Base-by-base conservation (phyloP, 2,113 vertebrate species). In the Microtus oregoni region DNA sequence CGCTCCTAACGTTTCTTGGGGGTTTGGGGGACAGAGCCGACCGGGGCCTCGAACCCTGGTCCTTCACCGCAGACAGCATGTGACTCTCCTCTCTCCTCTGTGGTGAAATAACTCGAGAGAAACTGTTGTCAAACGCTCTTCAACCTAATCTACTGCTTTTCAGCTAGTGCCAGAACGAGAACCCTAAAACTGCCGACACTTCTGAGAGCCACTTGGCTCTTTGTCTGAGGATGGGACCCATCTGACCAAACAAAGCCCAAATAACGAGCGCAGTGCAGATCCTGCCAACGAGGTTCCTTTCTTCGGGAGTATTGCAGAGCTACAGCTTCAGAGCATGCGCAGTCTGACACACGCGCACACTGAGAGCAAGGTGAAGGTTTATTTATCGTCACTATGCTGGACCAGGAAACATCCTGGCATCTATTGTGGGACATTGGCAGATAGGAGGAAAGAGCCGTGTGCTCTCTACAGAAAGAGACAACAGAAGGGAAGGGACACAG, bases 21-120 rank as follows among this genome's bases (percentile, higher is more conserved):
- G 22, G 38, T 0, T 30, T 13, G 35, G 12, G 28, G 12, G 77
- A n/a, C 38, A 47, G 77, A 87, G 12, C 11, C n/a, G n/a, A 55
- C 67, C 50, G 24, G 32, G 68, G 79, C 32, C 35, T 28, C 65
- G 55, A 35, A n/a, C 44, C 44, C 75, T 30, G 22, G 63, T n/a
- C 85, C 67, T 83, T 35, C 20, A n/a, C 11, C 13, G 2, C 58
- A 89, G 35, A 79, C 17, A 2, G 1, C 32, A 9, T 50, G 58
- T 38, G 55, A 79, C 75, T 65, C 61, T 58, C 79, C 30, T 50
- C n/a, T 50, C n/a, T 55, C 35, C 68, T 82, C 87, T 52, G n/a
- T 61, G 30, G 35, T 94, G 73, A 95, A 86, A 90, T 83, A 70
- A 94, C n/a, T 94, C 90, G 73, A 95, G 90, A 86, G 96, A 87